Evolutionary conservation across 2,888 invertebrate genomes (phyloP).

Genomic region (Neocrepidodera transversa): DNA sequence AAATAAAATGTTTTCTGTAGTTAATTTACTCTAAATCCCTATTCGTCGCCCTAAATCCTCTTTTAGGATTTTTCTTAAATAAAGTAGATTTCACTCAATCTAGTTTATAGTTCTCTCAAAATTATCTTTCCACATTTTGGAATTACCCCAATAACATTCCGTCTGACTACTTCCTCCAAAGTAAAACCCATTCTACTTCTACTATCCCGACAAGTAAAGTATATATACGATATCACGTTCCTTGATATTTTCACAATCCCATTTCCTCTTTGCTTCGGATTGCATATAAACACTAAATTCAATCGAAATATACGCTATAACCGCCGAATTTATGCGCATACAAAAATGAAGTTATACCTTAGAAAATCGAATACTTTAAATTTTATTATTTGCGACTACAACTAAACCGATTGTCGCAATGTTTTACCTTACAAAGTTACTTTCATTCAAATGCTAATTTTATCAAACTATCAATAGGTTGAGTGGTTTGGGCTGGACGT

Average conservation of each 20-base stretch:
- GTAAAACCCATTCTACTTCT: background rate
- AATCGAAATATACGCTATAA: constrained; percentile 2
- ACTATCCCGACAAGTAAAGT: background rate
- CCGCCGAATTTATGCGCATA: background rate
- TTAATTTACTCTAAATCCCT: background rate
- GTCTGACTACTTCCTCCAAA: constrained; percentile 1
- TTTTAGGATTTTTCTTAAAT: background rate
- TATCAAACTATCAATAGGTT: too few species aligned
- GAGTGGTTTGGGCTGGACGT: too few species aligned
- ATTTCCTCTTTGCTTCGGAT: constrained; percentile 6
- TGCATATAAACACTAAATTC: constrained; percentile 14
- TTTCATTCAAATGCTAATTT: too few species aligned
- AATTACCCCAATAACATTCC: constrained; percentile 7
- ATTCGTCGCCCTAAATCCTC: background rate
- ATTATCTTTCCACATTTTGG: constrained; percentile 1
- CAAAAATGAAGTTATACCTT: background rate
- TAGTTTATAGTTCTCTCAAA: constrained; percentile 1
- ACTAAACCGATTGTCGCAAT: too few species aligned
- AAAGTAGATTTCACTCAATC: background rate
- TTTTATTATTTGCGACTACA: too few species aligned
- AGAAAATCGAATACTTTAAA: background rate
- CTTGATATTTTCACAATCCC: constrained; percentile 17
- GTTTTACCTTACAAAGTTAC: too few species aligned
- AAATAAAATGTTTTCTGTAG: too few species aligned
- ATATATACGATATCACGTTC: constrained; percentile 9